Percentiles rank a stretch among this genome's conserved stretches.
These are phyloP conservation scores for Drosophila nasuta DNA, from an alignment of 1,140 invertebrate species.

Conservation along the genomic window DNA sequence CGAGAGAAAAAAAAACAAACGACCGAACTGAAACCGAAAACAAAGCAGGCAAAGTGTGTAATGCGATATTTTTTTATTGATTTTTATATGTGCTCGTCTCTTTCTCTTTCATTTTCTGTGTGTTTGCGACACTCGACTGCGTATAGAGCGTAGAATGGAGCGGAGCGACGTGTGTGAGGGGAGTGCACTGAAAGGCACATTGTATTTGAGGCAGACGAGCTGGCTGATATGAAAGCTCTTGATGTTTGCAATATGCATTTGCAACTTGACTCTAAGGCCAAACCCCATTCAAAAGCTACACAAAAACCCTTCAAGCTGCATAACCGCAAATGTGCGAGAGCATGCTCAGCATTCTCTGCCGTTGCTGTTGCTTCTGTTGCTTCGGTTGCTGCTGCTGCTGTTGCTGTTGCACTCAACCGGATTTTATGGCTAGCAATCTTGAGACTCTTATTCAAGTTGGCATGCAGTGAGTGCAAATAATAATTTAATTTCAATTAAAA, in stretches of 20 bases:
- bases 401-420: neutral
- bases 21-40: constrained; percentile 47
- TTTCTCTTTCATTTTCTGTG: constrained; percentile 8
- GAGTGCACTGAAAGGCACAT: constrained; percentile 34
- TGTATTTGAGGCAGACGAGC: constrained; percentile 33
- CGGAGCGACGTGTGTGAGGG: neutral
- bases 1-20: constrained; percentile 14
- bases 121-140: constrained; percentile 17
- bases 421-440: neutral
- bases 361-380: no score
- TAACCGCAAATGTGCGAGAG: constrained; percentile 7
- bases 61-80: constrained; percentile 79
- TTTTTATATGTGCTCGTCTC: constrained; percentile 59
- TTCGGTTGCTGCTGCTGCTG: no score
- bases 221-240: constrained; percentile 61
- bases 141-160: neutral
- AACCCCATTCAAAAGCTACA: constrained; percentile 29
- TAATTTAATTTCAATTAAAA: constrained; percentile 7
- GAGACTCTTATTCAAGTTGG: neutral
- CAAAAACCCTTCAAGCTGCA: constrained; percentile 33
- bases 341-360: neutral
- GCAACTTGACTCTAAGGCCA: constrained; percentile 56
- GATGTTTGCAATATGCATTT: constrained; percentile 72
- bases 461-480: neutral
- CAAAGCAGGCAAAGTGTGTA: constrained; percentile 65